Evolutionary conservation across 2,113 vertebrate genomes (phyloP).

Genomic region (Chunga burmeisteri): DNA sequence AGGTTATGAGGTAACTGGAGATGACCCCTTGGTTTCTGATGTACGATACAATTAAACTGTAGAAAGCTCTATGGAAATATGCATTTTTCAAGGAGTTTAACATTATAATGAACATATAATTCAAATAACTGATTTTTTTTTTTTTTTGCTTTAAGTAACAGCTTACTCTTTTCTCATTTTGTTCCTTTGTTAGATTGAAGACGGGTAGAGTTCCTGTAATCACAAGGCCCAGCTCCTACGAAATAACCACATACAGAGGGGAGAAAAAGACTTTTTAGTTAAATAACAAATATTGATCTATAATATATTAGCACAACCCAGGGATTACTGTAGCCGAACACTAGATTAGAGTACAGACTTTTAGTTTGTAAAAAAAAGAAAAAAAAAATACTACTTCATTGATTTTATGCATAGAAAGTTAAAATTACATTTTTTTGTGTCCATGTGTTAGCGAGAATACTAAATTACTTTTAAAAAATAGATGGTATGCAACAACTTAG

Average conservation of each 20-base stretch:
- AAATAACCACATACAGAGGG: neutral
- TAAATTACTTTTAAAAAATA: neutral
- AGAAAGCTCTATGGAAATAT: neutral
- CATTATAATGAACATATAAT: neutral
- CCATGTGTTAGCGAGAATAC: neutral
- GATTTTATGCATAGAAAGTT: neutral
- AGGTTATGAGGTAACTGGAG: neutral
- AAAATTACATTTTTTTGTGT: neutral
- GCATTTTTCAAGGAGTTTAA: neutral
- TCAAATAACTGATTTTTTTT: neutral
- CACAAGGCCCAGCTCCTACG: conserved; percentile 88
- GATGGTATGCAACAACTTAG: neutral
- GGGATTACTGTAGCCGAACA: neutral
- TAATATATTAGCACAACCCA: neutral
- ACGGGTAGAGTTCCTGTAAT: conserved; percentile 92
- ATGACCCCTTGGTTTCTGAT: neutral
- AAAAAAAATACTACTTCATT: neutral
- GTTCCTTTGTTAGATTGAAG: conserved; percentile 87
- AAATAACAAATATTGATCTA: neutral
- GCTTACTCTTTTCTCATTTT: conserved; percentile 70
- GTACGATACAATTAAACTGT: neutral
- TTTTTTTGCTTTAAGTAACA: neutral
- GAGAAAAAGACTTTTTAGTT: neutral
- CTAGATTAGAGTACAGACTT: neutral
- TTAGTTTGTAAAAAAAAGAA: neutral